Evolutionary conservation across 2,113 vertebrate genomes (phyloP).

Genomic region (Rostratula benghalensis): DNA sequence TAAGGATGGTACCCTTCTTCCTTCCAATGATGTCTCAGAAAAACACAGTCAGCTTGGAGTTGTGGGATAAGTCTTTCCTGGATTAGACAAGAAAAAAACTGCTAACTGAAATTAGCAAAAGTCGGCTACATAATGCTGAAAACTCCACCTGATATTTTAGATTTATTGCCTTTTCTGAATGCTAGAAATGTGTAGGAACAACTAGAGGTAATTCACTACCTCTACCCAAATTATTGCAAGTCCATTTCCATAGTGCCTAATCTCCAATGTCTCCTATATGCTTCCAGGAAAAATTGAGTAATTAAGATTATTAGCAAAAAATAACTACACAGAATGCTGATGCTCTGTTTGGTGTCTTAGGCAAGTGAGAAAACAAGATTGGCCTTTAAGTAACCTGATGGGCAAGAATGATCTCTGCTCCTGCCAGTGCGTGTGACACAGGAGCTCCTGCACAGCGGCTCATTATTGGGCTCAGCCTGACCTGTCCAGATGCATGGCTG

Average conservation of each 20-base stretch:
- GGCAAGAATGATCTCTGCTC: neutral
- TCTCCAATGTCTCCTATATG: neutral
- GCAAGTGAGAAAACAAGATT: neutral
- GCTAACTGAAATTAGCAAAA: neutral
- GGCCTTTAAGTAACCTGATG: neutral
- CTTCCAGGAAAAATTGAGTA: neutral
- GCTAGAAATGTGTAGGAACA: neutral
- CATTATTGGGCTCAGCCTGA: neutral
- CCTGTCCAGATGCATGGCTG: neutral
- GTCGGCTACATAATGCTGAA: neutral
- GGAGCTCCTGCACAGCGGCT: neutral
- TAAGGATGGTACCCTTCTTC: neutral
- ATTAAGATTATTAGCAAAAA: neutral
- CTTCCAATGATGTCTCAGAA: neutral
- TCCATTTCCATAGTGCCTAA: neutral
- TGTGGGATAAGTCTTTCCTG: neutral
- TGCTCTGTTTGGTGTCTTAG: neutral
- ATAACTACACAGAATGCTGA: neutral
- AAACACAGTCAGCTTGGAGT: neutral
- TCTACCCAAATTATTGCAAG: neutral
- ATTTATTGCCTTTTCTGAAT: neutral
- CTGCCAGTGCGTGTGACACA: neutral
- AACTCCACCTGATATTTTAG: neutral
- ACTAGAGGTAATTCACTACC: neutral
- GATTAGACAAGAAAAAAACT: neutral